These are phyloP conservation scores for Micrasema minimum DNA, from an alignment of 1,140 invertebrate species.

Conservation along the genomic window DNA sequence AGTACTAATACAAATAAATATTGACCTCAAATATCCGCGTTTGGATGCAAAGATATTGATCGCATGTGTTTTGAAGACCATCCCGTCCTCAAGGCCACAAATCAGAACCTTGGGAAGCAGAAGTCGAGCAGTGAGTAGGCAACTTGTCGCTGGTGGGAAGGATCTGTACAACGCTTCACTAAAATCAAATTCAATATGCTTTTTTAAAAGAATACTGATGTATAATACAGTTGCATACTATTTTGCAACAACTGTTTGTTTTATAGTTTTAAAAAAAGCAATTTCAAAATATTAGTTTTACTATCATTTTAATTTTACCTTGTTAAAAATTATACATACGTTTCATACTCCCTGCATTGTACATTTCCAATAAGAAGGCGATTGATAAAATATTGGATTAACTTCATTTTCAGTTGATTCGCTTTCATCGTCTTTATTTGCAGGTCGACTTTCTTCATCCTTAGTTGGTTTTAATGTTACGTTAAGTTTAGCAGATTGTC, in stretches of 20 bases:
- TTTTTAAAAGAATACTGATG: too few species aligned
- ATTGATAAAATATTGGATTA: too few species aligned
- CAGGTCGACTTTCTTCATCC: too few species aligned
- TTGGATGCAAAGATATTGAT: not conserved
- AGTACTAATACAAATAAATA: not conserved
- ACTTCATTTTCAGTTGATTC: too few species aligned
- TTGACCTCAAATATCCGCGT: constrained; percentile 6
- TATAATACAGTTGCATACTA: too few species aligned
- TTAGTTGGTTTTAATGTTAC: constrained; percentile 1
- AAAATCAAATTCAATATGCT: too few species aligned
- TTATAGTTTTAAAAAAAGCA: too few species aligned
- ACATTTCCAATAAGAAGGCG: not conserved
- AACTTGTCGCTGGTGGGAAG: not conserved
- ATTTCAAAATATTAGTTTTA: too few species aligned
- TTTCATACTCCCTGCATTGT: constrained; percentile 5
- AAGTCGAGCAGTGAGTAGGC: not conserved
- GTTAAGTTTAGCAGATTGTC: not conserved
- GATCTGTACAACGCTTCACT: constrained; percentile 19
- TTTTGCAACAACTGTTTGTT: too few species aligned
- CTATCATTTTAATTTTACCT: not conserved
- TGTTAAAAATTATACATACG: constrained; percentile 1
- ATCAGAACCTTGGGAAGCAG: constrained; percentile 1
- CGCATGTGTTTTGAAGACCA: constrained; percentile 16
- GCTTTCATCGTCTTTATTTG: too few species aligned
- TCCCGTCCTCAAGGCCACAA: not conserved